Percentiles rank a stretch among this genome's conserved stretches.
Evolutionary conservation across 2,888 invertebrate species (phyloP).

Genomic region (Eumacrocentrus americanus): DNA sequence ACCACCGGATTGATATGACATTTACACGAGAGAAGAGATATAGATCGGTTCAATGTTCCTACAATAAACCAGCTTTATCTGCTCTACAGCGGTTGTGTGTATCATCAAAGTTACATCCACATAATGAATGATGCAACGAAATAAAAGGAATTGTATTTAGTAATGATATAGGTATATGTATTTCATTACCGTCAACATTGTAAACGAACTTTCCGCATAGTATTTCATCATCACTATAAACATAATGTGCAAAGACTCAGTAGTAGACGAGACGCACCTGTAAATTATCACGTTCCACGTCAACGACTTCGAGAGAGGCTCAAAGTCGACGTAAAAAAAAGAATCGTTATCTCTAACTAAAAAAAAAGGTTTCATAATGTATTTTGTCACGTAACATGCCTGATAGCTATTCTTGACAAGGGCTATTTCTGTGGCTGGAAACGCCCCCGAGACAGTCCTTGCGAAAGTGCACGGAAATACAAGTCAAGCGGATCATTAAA

Average conservation of each 20-base stretch:
- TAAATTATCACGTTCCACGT: background rate
- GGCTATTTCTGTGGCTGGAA: background rate
- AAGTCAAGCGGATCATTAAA: background rate
- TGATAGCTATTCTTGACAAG: background rate
- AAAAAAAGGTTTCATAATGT: background rate
- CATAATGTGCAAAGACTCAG: background rate
- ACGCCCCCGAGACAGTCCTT: background rate
- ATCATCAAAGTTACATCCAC: too few relatives aligned
- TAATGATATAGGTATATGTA: background rate
- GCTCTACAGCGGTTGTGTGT: background rate
- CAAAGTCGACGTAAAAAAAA: background rate
- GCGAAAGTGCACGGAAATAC: background rate
- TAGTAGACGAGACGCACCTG: background rate
- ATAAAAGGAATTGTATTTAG: background rate
- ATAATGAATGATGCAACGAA: background rate
- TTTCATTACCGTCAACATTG: too few relatives aligned
- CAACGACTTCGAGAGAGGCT: background rate
- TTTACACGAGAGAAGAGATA: background rate
- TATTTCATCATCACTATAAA: too few relatives aligned
- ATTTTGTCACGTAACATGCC: background rate
- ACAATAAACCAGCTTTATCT: background rate
- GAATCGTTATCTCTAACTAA: background rate
- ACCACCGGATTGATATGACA: background rate
- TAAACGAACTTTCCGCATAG: too few relatives aligned
- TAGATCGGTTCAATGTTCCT: background rate